Evolutionary conservation across 2,888 invertebrate genomes (phyloP).

Genomic region (Drosophila flavopinicola): DNA sequence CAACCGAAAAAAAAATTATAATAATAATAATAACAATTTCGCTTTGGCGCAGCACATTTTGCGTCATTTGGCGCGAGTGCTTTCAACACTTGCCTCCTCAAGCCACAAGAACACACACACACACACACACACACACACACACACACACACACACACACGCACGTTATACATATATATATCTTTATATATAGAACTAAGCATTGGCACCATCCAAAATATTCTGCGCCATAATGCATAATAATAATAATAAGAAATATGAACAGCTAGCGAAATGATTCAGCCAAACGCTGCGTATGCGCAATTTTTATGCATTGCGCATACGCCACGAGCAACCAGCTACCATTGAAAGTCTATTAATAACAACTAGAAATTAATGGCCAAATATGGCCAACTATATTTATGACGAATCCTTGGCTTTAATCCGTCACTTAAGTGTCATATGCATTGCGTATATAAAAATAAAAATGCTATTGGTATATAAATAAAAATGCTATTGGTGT

Average conservation of each 20-base stretch:
- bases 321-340: conserved; percentile 22
- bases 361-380: background rate
- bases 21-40: conserved; percentile 65
- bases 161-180: background rate
- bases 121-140: conserved; percentile 3
- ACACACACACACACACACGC: conserved; percentile 1
- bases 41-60: conserved; percentile 64
- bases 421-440: too few relatives aligned
- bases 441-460: too few relatives aligned
- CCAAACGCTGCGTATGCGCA: conserved; percentile 65
- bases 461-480: too few relatives aligned
- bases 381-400: background rate
- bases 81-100: conserved; percentile 52
- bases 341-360: background rate
- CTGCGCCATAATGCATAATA: conserved; percentile 48
- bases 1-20: conserved; percentile 2
- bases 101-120: conserved; percentile 8
- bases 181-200: conserved; percentile 36
- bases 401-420: background rate
- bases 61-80: conserved; percentile 65
- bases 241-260: conserved; percentile 29
- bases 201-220: conserved; percentile 33
- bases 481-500: too few relatives aligned
- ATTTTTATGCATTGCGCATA: conserved; percentile 54
- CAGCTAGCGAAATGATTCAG: conserved; percentile 27